Percentiles rank a stretch among this genome's conserved stretches.
Conservation (phyloP, 2,888 invertebrate genomes). For the Lissonota sp. region DNA sequence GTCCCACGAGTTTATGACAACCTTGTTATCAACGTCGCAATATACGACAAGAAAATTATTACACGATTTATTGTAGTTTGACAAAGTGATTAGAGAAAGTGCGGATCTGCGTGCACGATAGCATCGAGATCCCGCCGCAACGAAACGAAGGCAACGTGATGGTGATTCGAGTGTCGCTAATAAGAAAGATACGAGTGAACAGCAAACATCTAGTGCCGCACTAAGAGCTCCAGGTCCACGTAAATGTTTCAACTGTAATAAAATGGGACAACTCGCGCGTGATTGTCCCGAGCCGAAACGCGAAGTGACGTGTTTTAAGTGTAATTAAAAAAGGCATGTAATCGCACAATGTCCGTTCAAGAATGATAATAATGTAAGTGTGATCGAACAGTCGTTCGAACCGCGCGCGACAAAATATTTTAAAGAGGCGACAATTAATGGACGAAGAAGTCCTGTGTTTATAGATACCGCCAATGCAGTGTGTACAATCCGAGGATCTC, state of each 20-base stretch:
- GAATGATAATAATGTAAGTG: not conserved
- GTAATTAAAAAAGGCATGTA: not conserved
- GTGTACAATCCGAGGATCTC: conserved; percentile 41
- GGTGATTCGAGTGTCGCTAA: too few species aligned
- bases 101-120: not conserved
- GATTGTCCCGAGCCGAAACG: conserved; percentile 12
- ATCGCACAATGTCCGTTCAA: not conserved
- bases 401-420: conserved; percentile 36
- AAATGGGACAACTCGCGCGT: conserved; percentile 5
- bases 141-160: too few species aligned
- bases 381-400: not conserved
- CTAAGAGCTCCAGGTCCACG: not conserved
- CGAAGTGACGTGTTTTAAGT: not conserved
- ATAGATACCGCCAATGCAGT: conserved; percentile 53
- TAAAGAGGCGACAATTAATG: conserved; percentile 32
- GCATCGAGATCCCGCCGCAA: not conserved
- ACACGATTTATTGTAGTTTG: conserved; percentile 12
- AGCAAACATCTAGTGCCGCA: not conserved
- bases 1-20: conserved; percentile 2
- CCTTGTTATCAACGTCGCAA: conserved; percentile 1
- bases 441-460: conserved; percentile 18
- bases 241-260: conserved; percentile 14
- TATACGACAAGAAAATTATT: not conserved
- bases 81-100: conserved; percentile 1
- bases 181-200: not conserved